Base-by-base conservation (phyloP, 2,113 vertebrate species). In the Shinisaurus crocodilurus region DNA sequence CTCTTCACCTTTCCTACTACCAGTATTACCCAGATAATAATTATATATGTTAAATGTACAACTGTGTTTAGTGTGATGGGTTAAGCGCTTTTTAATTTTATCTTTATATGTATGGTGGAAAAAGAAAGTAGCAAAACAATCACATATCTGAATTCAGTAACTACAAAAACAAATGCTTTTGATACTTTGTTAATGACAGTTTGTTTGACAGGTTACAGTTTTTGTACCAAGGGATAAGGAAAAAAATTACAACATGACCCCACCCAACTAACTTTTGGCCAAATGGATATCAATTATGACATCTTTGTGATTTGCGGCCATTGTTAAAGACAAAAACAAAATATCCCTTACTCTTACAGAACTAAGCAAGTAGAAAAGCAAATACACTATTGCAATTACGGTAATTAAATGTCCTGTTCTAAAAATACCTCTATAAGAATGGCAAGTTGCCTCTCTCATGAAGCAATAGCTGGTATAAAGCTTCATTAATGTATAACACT, bases 381-480 rank as follows among this genome's bases (percentile, higher is more conserved):
- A 48, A 82, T 43, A 27, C 37, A 34, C 27, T 74, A 10, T 65
- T 77, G 79, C n/a, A 23, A 54, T 25, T n/a, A n/a, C n/a, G n/a
- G n/a, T 48, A 87, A 75, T 54, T 37, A 85, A 0, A 29, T 91
- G 5, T 72, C 50, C 32, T 0, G 13, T 85, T 85, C 48, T 20
- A 45, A 93, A 92, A 65, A 83, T 83, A 79, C 57, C 87, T 90
- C 37, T 85, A 18, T 13, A 60, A 50, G 32, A 57, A 16, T 74
- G 94, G 54, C 65, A 69, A 86, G 57, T 37, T 20, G 76, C 40
- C 69, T 67, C 81, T 82, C 45, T 80, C 70, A 72, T 87, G 84
- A 90, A 92, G 89, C 74, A 95, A 93, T 94, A 96, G 95, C 93
- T 96, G 95, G 77, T 74, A 94, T 85, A 88, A 93, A 43, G 6